Conservation (phyloP, 2,888 invertebrate genomes). For the Neoaliturus tenellus region DNA sequence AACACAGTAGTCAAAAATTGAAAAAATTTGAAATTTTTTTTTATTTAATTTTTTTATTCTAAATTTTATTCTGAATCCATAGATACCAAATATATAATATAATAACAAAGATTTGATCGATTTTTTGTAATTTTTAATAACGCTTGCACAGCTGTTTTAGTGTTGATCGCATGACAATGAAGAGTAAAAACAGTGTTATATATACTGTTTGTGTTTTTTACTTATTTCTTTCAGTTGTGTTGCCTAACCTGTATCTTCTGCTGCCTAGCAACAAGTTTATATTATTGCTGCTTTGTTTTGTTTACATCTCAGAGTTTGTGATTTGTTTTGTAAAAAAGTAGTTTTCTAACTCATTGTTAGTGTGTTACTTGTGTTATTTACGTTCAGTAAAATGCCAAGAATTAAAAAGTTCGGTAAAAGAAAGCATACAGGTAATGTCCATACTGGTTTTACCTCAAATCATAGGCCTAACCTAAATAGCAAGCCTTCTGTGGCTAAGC, state of each 20-base stretch:
- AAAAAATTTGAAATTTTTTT: not conserved
- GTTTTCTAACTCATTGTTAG: not conserved
- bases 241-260: not conserved
- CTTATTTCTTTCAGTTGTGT: not conserved
- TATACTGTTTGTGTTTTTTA: not conserved
- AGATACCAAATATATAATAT: not conserved
- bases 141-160: not conserved
- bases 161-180: not conserved
- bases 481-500: not conserved
- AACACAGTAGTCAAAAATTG: not conserved
- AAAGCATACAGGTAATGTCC: constrained; percentile 8
- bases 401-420: constrained; percentile 2
- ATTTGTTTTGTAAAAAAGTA: not conserved
- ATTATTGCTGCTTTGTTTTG: not conserved
- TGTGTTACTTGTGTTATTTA: not conserved
- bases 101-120: not conserved
- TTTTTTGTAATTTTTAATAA: not conserved
- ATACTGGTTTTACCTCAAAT: not conserved
- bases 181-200: not conserved
- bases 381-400: not conserved
- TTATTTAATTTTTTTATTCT: not conserved
- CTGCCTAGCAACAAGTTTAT: not conserved
- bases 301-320: not conserved
- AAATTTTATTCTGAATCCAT: not conserved
- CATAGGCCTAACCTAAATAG: not conserved